Evolutionary conservation across 2,113 vertebrate species (phyloP).

Genomic region (Nerophis lumbriciformis): DNA sequence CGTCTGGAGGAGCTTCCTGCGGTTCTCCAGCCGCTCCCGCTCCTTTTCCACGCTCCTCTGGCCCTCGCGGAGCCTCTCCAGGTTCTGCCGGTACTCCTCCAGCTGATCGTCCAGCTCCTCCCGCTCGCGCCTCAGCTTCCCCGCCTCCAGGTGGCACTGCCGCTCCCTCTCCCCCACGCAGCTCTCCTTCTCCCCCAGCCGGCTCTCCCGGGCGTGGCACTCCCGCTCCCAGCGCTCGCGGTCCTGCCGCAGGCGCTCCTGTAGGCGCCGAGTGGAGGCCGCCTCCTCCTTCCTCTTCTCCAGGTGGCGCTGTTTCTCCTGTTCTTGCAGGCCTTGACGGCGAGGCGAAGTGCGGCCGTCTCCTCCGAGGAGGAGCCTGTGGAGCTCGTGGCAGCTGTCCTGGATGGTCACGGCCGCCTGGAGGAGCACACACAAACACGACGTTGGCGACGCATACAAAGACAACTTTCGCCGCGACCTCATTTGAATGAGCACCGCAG

Average conservation of each 20-base stretch:
- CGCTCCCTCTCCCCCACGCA: constrained; percentile 67
- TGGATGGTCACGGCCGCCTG: constrained; percentile 88
- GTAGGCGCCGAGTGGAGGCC: constrained; percentile 75
- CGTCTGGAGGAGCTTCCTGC: constrained; percentile 68
- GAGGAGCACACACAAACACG: not conserved
- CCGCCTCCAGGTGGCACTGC: constrained; percentile 71
- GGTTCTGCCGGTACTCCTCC: constrained; percentile 86
- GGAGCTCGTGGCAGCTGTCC: constrained; percentile 84
- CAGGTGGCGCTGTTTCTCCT: constrained; percentile 89
- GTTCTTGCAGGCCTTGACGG: constrained; percentile 81
- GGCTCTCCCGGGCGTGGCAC: constrained; percentile 69
- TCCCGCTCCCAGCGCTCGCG: constrained; percentile 84
- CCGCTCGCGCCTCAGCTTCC: constrained; percentile 72
- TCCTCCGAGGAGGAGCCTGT: constrained; percentile 76
- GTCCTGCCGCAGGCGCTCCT: constrained; percentile 77
- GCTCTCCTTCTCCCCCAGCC: constrained; percentile 69
- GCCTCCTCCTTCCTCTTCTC: constrained; percentile 87
- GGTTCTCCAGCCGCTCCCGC: constrained; percentile 74
- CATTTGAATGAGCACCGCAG: constrained; percentile 36
- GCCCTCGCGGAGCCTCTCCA: constrained; percentile 86
- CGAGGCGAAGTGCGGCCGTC: constrained; percentile 61
- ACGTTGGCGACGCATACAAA: constrained; percentile 2
- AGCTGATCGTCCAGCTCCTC: constrained; percentile 79
- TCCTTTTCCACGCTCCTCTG: constrained; percentile 83
- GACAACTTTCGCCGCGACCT: not conserved